Base-by-base conservation (phyloP, 2,113 vertebrate species). In the Benitochromis conjunctus region DNA sequence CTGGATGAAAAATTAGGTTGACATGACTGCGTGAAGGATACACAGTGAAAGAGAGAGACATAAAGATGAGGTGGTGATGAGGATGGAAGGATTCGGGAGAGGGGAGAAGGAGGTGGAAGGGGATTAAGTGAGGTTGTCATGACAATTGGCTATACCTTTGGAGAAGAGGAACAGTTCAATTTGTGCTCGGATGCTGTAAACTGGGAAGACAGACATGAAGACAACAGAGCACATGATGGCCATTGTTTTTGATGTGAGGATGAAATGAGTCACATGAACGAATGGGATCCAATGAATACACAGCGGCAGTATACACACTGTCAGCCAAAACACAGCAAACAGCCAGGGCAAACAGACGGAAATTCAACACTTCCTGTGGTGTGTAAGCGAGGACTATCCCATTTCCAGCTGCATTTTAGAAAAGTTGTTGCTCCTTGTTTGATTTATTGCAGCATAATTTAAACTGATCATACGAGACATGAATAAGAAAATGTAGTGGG, bases 141-240 rank as follows among this genome's bases (percentile, higher is more conserved):
- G 82, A 82, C 78, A 84, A 88, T 66, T 77, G 82, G 86, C 46
- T 56, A 48, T 46, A 80, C 64, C 82, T 55, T 60, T 36, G 66
- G 77, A 38, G 26, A 11, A 36, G 66, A 55, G 46, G 85, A 56
- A 19, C 26, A 7, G 41, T 34, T 18, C 31, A 62, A 19, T 10
- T 34, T 1, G 11, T 46, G 31, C n/a, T 80, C 34, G 48, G 34
- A 26, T 64, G n/a, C 21, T 4, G 10, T 58, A 41, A 66, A 53
- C 58, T 58, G 16, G 53, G 4, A 19, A 71, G 31, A 62, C 43
- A 16, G 76, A 58, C 41, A 54, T 1, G 13, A 21, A 58, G 57
- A 13, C 51, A 19, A 36, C 29, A 64, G 31, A 36, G 18, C 10
- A 66, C 34, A 74, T 43, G 57, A 9, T n/a, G 36, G 10, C 57